These are phyloP conservation scores for Nephrotoma appendiculata DNA, from an alignment of 2,888 invertebrate species.

Conservation along the genomic window DNA sequence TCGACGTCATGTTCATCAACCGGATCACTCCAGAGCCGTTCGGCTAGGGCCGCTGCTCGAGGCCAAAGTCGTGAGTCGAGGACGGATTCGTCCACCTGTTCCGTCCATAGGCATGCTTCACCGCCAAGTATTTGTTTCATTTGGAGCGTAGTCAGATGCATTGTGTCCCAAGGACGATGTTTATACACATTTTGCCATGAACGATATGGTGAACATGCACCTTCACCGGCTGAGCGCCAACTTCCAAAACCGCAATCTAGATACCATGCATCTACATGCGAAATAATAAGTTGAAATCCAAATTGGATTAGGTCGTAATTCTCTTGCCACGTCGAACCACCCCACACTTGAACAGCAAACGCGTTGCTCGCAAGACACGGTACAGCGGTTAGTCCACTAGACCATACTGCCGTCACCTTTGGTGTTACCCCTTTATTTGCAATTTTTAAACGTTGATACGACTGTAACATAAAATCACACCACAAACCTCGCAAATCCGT, in stretches of 20 bases:
- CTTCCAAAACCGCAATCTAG: constrained; percentile 76
- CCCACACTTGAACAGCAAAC: constrained; percentile 65
- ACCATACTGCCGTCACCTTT: constrained; percentile 50
- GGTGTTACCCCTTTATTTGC: constrained; percentile 28
- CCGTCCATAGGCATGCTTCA: constrained; percentile 74
- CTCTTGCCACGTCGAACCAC: constrained; percentile 66
- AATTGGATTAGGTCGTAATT: constrained; percentile 61
- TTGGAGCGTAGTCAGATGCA: constrained; percentile 27
- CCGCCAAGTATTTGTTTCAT: constrained; percentile 44
- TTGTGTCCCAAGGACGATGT: constrained; percentile 58
- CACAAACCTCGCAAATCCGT: constrained; percentile 63
- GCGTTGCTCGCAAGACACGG: constrained; percentile 48
- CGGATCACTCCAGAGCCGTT: constrained; percentile 36
- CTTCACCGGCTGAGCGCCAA: constrained; percentile 68
- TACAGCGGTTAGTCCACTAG: constrained; percentile 57
- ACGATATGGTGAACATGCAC: constrained; percentile 75
- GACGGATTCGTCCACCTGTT: constrained; percentile 60
- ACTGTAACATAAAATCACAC: constrained; percentile 60
- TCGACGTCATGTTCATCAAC: constrained; percentile 31
- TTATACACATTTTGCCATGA: constrained; percentile 79
- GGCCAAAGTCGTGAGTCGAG: constrained; percentile 74
- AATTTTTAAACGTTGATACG: constrained; percentile 35
- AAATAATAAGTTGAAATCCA: constrained; percentile 63
- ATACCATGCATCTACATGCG: constrained; percentile 81
- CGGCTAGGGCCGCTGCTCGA: constrained; percentile 64